Percentiles rank a stretch among this genome's conserved stretches.
phyloP scores from a whole-genome alignment of 2,797 vertebrate species.

The Notoglanidium macrostoma region DNA sequence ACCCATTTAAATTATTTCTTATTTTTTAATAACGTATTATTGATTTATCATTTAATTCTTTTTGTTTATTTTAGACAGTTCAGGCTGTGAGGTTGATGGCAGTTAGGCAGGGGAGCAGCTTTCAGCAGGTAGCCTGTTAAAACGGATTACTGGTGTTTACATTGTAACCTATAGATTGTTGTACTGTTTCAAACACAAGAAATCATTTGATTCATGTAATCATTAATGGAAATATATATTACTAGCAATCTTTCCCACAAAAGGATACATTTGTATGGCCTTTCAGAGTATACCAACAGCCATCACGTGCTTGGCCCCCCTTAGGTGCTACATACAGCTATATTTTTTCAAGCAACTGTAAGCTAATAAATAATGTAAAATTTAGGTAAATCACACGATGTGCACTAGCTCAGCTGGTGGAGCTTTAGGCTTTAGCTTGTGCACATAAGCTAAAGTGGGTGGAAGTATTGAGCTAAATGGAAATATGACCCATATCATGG shows the following conservation, averaged over 20 bases:
- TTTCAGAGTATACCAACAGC: background rate
- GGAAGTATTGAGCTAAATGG: too few species aligned
- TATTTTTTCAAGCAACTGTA: too few species aligned
- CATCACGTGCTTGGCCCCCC: background rate
- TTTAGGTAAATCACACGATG: too few species aligned
- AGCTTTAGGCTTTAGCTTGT: too few species aligned
- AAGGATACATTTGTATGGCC: background rate
- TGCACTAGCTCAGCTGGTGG: too few species aligned
- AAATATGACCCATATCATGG: too few species aligned
- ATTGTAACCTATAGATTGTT: background rate
- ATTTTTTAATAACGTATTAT: background rate
- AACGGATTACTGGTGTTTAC: background rate
- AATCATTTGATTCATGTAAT: background rate
- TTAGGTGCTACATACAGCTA: too few species aligned
- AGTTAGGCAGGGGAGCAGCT: background rate
- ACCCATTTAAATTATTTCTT: background rate
- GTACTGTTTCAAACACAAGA: background rate
- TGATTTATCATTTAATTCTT: background rate
- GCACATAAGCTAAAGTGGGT: too few species aligned
- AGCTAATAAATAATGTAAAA: too few species aligned
- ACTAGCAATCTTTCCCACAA: background rate
- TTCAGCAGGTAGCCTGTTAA: background rate
- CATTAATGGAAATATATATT: background rate
- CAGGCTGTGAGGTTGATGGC: too few species aligned
- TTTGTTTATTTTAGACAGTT: background rate